Base-by-base conservation (phyloP, 2,113 vertebrate genomes). In the Asarcornis scutulata region DNA sequence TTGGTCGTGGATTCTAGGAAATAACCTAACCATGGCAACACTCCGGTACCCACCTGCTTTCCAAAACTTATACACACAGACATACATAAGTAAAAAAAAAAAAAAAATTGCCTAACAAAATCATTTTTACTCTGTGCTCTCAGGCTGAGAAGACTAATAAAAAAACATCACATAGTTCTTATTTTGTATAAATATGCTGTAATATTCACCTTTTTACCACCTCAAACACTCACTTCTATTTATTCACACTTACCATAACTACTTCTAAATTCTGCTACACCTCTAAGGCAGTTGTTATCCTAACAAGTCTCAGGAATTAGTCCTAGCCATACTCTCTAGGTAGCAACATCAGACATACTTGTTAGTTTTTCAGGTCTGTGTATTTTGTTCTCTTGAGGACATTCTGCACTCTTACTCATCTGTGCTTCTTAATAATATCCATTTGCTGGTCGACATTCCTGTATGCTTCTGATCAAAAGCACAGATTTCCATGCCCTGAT, bases 171-270 rank as follows among this genome's bases (percentile, higher is more conserved):
- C 9, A 32, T 18, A 75, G 25, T 60, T 13, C 62, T 81, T 26
- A 55, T 77, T 92, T 71, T 82, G 38, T 91, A 91, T 44, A 96
- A 89, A 38, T 69, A 88, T 85, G 20, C 78, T 7, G 86, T 60
- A 89, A 91, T 60, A 89, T 59, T 72, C 66, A 91, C 69, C 38
- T 87, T 92, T 68, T 91, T 88, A 72, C 53, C 95, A 91, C 56
- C 26, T 88, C 42, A 85, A 94, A 91, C 21, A 56, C 50, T 91
- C 55, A 46, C 6, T 89, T 89, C 36, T 79, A 75, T 88, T 88
- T 81, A 90, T 88, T 93, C 53, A 71, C 27, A 0, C 86, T 86
- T 88, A 77, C 59, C 20, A 38, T 50, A 82, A 84, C 48, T 84
- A 53, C 27, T 83, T 79, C 31, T 66, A 78, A 88, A 78, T 83